Evolutionary conservation across 2,888 invertebrate species (phyloP).

Genomic region (Tachystola acroxantha): DNA sequence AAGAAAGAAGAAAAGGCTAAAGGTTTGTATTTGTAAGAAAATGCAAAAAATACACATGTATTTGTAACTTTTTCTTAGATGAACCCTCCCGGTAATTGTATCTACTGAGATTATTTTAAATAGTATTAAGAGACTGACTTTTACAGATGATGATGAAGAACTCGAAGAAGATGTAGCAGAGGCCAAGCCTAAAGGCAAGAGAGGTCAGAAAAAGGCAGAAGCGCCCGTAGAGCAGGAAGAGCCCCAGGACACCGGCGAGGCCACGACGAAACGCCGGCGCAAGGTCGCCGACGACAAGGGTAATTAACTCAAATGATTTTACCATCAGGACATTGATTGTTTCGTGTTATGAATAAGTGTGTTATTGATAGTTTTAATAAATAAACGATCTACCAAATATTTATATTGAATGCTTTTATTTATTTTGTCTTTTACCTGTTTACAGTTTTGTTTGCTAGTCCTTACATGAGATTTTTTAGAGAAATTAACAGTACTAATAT

Average conservation of each 20-base stretch:
- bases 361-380: slow-evolving; percentile 50
- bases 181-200: slow-evolving; percentile 53
- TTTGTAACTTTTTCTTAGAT: background rate
- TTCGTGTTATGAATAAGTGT: slow-evolving; percentile 53
- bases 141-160: slow-evolving; percentile 48
- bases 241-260: slow-evolving; percentile 45
- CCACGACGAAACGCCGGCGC: slow-evolving; percentile 54
- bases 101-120: too few species aligned
- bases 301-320: slow-evolving; percentile 54
- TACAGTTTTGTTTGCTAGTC: too few species aligned
- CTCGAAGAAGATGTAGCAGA: slow-evolving; percentile 42
- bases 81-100: too few species aligned
- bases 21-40: slow-evolving; percentile 22
- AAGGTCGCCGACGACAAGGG: slow-evolving; percentile 64
- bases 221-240: slow-evolving; percentile 35
- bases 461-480: background rate
- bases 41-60: background rate
- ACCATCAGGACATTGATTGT: slow-evolving; percentile 32
- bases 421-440: slow-evolving; percentile 12
- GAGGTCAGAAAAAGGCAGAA: slow-evolving; percentile 52
- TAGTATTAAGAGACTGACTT: too few species aligned
- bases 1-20: slow-evolving; percentile 54
- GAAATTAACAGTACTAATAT: background rate
- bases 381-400: slow-evolving; percentile 64
- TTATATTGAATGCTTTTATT: slow-evolving; percentile 56